Evolutionary conservation across 1,140 invertebrate genomes (phyloP).

Genomic region (Drosophila teissieri): DNA sequence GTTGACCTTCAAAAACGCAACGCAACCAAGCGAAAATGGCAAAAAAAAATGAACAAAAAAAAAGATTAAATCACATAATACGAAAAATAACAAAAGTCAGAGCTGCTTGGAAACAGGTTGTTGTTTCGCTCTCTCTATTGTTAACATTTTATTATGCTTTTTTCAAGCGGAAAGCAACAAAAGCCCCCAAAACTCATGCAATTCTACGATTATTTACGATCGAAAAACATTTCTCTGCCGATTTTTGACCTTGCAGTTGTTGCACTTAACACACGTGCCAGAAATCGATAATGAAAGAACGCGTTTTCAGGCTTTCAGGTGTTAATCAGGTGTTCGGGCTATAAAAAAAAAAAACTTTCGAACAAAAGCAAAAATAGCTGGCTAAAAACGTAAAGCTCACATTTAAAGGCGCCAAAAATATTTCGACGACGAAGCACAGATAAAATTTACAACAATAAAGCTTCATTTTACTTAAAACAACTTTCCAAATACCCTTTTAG

Average conservation of each 20-base stretch:
- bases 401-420: constrained; percentile 65
- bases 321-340: constrained; percentile 56
- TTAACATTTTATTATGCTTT: constrained; percentile 78
- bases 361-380: not conserved
- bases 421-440: constrained; percentile 44
- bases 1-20: constrained; percentile 79
- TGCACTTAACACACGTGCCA: constrained; percentile 68
- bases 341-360: constrained; percentile 23
- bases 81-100: constrained; percentile 45
- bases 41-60: constrained; percentile 6
- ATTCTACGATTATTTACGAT: constrained; percentile 50
- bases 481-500: too few species aligned
- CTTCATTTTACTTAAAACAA: too few species aligned
- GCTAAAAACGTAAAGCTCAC: constrained; percentile 8
- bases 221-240: constrained; percentile 26
- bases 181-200: constrained; percentile 30
- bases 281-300: constrained; percentile 62
- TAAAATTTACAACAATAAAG: not conserved
- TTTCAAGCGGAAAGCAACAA: constrained; percentile 65
- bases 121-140: constrained; percentile 47
- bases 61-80: not conserved
- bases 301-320: constrained; percentile 71
- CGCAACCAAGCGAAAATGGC: constrained; percentile 73
- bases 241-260: constrained; percentile 41
- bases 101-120: constrained; percentile 59